Evolutionary conservation across 2,888 invertebrate species (phyloP), one percentile per base, ranked within the genome.

Genomic region (Athalia rosae): DNA sequence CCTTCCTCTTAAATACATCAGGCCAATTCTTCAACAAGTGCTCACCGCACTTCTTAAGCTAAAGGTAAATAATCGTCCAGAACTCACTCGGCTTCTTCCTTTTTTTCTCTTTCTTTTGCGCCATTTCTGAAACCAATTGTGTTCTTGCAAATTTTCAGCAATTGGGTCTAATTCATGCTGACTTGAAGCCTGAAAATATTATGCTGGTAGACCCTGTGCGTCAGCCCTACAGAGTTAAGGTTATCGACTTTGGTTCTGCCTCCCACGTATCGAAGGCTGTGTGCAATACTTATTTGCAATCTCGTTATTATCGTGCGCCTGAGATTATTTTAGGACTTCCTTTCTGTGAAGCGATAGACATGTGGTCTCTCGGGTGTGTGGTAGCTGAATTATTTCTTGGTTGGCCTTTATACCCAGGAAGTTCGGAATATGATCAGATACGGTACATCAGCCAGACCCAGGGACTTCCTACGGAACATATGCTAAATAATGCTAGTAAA

Each of bases 341-440:
- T 80, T 99, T 99, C 92, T 98, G 98, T 92, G 99, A 99, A 91
- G 98, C 99, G 11, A 99, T 99, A 86, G 99, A 99, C 91, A 99
- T 99, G 99, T 99, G 99, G 99, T 99, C 99, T 5, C 92, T 99
- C 83, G 99, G 99, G 78, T 99, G 99, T 91, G 99, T 99, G 81
- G 99, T 99, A 66, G 99, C 99, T 3, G 99, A 99, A 90, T 92
- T 99, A 83, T 99, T 99, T 91, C 93, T 99, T 63, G 99, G 99
- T 81, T 99, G 99, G 99, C 99, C 99, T 13, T 92, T 99, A 56
- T 99, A 99, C 92, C 99, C 99, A 0, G 99, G 99, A 81, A 97
- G 98, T 76, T 99, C 99, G 15, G 99, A 99, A 91, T 99, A 99
- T 91, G 99, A 99, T 91, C 97, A 99, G 92, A 99, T 99, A 87